Base-by-base conservation (phyloP, 2,113 vertebrate genomes). In the Eptesicus fuscus region DNA sequence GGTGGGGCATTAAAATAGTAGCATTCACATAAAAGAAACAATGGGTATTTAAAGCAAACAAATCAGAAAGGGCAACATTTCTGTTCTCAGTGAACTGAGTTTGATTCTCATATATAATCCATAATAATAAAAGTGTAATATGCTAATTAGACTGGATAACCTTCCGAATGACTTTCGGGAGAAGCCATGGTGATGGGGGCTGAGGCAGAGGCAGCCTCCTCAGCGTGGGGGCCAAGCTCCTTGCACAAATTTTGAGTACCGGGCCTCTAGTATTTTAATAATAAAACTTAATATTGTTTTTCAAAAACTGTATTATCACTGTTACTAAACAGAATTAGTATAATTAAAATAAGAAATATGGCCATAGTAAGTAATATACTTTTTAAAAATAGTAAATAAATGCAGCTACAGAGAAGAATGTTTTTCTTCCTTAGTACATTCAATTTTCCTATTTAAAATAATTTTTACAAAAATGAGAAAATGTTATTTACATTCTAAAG, bases 271-370 rank as follows among this genome's bases (percentile, higher is more conserved):
- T 61, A 88, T 94, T 93, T 76, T 73, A 93, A 76, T 37, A 35
- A 80, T 73, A 8, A 37, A 11, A 56, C 9, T 77, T 65, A 7
- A 78, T 71, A 84, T 1, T 74, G 2, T 44, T 91, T 95, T 65
- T 89, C 47, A 76, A 95, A 94, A 93, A n/a, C 12, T 63, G 0
- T 18, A n/a, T 88, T 16, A 69, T 87, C 37, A 76, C 7, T 42
- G 30, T 85, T 69, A 90, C 7, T 23, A 93, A 85, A 77, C 25
- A 88, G 30, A 84, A 92, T 69, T 88, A 82, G 25, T 32, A 77
- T 69, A 91, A 88, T 44, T 90, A 87, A 88, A 80, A 32, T 86
- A 93, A 88, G 13, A 94, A 95, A 91, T 44, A 44, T 40, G 42
- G 69, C 20, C 61, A 63, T 30, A 78, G 32, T 1, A 82, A 85